phyloP scores from a whole-genome alignment of 1,140 invertebrate species.

The Euschistus heros region DNA sequence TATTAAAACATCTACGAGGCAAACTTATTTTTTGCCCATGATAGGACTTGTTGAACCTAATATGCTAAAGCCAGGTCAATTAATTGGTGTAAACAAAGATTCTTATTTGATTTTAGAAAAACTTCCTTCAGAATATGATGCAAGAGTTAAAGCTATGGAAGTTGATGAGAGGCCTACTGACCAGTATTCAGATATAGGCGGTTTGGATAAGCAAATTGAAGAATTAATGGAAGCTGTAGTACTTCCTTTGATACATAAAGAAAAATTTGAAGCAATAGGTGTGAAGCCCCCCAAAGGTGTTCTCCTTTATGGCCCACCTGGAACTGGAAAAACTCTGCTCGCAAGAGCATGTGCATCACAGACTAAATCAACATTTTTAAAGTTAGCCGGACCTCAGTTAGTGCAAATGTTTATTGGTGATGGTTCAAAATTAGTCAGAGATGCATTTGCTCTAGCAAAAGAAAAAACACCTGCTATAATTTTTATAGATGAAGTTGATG shows the following conservation, averaged over 20 bases:
- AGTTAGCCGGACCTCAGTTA: slow-evolving; percentile 89
- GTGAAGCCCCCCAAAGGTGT: slow-evolving; percentile 95
- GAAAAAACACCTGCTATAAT: slow-evolving; percentile 26
- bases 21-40: slow-evolving; percentile 96
- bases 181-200: slow-evolving; percentile 98
- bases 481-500: slow-evolving; percentile 30
- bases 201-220: slow-evolving; percentile 93
- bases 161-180: slow-evolving; percentile 97
- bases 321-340: slow-evolving; percentile 82
- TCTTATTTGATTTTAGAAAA: slow-evolving; percentile 96
- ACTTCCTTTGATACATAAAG: slow-evolving; percentile 97
- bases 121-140: slow-evolving; percentile 90
- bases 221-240: slow-evolving; percentile 94
- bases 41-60: slow-evolving; percentile 96
- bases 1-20: slow-evolving; percentile 96
- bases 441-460: slow-evolving; percentile 28
- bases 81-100: slow-evolving; percentile 98
- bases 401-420: slow-evolving; percentile 99
- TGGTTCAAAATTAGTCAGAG: slow-evolving; percentile 71
- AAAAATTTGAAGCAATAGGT: slow-evolving; percentile 93
- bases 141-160: slow-evolving; percentile 98
- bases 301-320: slow-evolving; percentile 79
- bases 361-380: slow-evolving; percentile 94
- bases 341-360: slow-evolving; percentile 96
- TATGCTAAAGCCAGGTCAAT: slow-evolving; percentile 91